Evolutionary conservation across 2,113 vertebrate species (phyloP), one percentile per base, ranked within the genome.

Genomic region (Piprites chloris): DNA sequence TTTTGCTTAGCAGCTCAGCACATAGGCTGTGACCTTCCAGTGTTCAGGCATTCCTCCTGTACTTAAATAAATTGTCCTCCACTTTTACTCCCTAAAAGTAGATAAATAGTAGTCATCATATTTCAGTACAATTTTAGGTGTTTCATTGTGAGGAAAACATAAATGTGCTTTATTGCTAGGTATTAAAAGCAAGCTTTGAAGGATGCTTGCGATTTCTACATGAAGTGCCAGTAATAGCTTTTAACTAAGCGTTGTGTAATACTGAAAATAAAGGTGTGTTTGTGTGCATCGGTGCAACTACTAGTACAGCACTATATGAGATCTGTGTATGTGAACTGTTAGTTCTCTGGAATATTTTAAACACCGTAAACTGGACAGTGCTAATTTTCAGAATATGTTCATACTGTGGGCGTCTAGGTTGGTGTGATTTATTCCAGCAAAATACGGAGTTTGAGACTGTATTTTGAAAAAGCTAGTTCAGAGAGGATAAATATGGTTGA

Each of bases 11-110:
- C 98, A 97, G 97, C 97, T 97, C 91, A 93, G 97, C 98, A 92
- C 94, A 97, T 95, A 96, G 97, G 87, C 97, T 97, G 97, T 99
- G 99, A 99, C 98, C 98, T 99, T 99, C 98, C 97, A 95, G 93
- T 79, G 89, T 97, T 98, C 94, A 93, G 79, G 96, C 96, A 93
- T 96, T 98, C 98, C 97, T 98, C 83, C 66, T 96, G 88, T 98
- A 95, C 96, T 96, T 98, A 97, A 97, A 98, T 98, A 98, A 98
- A 98, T 98, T 98, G 97, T 98, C 97, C 91, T 97, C 90, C 85
- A 92, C 95, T 96, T 98, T 98, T 98, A 94, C 98, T 98, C 97
- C 95, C 88, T 93, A 92, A 91, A 97, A 97, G 87, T 94, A 96
- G 94, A 97, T 97, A 96, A 97, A 98, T 89, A 97, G 79, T 95